Percentiles rank a stretch among this genome's conserved stretches.
phyloP scores from a whole-genome alignment of 2,113 vertebrate species.

The Scopus umbretta region DNA sequence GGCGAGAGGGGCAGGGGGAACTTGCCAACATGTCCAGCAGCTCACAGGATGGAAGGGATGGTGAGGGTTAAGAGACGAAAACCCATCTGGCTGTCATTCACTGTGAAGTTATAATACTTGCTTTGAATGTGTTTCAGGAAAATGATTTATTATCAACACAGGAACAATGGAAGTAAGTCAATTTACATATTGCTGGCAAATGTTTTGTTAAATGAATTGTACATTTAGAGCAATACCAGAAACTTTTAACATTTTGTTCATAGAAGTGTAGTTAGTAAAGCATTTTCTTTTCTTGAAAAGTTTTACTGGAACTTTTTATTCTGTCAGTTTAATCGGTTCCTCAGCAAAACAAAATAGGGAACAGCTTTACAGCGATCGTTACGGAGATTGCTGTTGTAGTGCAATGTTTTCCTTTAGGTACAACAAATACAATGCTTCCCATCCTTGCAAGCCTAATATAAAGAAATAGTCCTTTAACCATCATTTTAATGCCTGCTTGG shows the following conservation, averaged over 20 bases:
- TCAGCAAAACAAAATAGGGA: neutral
- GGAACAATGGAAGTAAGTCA: neutral
- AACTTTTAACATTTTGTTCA: neutral
- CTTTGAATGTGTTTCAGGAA: neutral
- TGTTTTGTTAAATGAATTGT: neutral
- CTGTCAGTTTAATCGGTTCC: neutral
- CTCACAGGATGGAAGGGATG: fast-evolving
- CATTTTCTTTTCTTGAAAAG: neutral
- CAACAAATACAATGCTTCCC: neutral
- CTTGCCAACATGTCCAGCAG: neutral
- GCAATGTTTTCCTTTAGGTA: neutral
- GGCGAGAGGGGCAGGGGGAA: neutral
- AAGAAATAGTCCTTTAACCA: neutral
- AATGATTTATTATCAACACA: neutral
- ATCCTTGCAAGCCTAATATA: neutral
- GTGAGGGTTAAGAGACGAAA: neutral
- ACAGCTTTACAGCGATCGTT: neutral
- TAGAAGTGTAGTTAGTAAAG: neutral
- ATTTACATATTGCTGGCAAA: neutral
- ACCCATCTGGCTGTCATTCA: neutral
- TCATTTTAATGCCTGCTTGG: neutral
- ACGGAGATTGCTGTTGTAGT: neutral
- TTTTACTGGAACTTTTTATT: neutral
- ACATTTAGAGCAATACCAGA: neutral
- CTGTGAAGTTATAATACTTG: neutral